A percentile compares a stretch with the other conserved stretches of the same genome.
Evolutionary conservation across 2,113 vertebrate genomes (phyloP).

Genomic region (Probosciger aterrimus): DNA sequence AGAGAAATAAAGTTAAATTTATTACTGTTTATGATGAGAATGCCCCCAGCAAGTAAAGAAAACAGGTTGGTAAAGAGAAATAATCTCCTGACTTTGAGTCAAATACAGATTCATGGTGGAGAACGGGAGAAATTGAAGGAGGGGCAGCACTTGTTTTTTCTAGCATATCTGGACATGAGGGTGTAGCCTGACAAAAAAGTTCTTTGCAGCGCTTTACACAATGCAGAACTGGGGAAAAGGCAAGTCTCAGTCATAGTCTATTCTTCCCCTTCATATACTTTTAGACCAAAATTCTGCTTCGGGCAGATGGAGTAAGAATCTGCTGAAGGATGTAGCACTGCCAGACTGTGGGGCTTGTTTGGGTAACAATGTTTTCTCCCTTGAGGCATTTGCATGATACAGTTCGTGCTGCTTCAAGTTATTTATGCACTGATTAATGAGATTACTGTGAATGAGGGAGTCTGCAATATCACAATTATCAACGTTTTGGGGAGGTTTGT

Average conservation of each 20-base stretch:
- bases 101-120: background rate
- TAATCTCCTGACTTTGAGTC: background rate
- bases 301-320: background rate
- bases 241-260: rapidly evolving
- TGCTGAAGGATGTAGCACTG: rapidly evolving
- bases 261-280: background rate
- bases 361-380: background rate
- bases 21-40: background rate
- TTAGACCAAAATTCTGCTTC: background rate
- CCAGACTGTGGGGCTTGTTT: background rate
- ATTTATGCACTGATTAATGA: background rate
- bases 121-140: background rate
- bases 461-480: background rate
- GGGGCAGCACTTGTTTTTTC: background rate
- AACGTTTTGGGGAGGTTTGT: background rate
- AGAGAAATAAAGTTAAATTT: background rate
- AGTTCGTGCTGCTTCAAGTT: background rate
- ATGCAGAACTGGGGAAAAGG: background rate
- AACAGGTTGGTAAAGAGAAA: background rate
- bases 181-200: background rate
- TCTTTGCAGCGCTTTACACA: background rate
- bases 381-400: background rate
- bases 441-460: background rate
- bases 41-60: background rate
- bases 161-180: background rate